Evolutionary conservation across 2,113 vertebrate genomes (phyloP).

Genomic region (Ctenomys sociabilis): DNA sequence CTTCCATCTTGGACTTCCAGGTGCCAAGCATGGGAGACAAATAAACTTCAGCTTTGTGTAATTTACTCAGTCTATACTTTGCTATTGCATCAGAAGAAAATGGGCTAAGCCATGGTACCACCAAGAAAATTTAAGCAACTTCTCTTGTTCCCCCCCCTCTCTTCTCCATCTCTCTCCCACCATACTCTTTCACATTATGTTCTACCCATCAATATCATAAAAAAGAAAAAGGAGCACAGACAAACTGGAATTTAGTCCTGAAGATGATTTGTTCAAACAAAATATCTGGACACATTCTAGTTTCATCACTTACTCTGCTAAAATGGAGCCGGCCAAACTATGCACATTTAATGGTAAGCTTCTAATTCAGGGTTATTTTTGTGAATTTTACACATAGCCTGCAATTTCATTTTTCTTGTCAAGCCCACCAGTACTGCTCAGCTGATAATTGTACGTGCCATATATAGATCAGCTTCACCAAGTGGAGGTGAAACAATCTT

Average conservation of each 20-base stretch:
- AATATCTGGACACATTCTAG: background rate
- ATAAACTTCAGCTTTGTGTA: background rate
- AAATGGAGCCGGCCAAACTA: background rate
- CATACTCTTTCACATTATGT: background rate
- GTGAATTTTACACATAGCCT: background rate
- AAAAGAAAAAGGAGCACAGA: background rate
- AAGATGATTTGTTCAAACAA: constrained; percentile 43
- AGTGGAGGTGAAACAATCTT: constrained; percentile 40
- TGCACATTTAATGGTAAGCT: background rate
- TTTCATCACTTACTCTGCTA: background rate
- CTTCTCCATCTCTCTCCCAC: background rate
- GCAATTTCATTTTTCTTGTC: constrained; percentile 25
- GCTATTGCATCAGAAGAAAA: too few relatives aligned
- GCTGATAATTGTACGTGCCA: constrained; percentile 11
- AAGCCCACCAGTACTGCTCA: background rate
- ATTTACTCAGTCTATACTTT: background rate
- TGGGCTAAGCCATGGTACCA: background rate
- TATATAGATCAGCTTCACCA: background rate
- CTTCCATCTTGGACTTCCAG: background rate
- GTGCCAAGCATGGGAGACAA: background rate
- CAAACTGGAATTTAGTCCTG: background rate
- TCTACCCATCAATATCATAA: background rate
- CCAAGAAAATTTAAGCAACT: background rate
- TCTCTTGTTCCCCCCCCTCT: background rate
- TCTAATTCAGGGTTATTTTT: constrained; percentile 12